Percentiles rank a stretch among this genome's conserved stretches.
Conservation (phyloP, 2,797 vertebrate species). For the Acomys russatus region DNA sequence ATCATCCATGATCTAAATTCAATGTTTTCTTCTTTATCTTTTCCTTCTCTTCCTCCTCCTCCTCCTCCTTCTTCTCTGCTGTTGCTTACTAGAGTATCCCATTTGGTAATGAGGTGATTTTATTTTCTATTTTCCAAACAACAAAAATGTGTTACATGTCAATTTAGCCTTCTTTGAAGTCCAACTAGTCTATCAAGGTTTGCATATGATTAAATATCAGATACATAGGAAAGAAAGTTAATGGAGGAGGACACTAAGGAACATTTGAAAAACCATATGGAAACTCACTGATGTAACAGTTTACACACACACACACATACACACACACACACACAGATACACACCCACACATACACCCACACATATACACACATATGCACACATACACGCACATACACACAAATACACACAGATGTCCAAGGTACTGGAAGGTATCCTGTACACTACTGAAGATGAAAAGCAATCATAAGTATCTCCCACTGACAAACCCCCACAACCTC, state of each 20-base stretch:
- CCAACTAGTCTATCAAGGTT: background rate
- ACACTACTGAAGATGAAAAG: background rate
- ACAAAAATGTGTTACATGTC: background rate
- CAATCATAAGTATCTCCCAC: background rate
- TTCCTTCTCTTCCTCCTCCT: too few relatives aligned
- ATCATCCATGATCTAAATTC: background rate
- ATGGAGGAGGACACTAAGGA: background rate
- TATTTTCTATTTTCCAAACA: background rate
- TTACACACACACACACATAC: background rate
- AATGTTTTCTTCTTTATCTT: background rate
- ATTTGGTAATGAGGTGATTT: background rate
- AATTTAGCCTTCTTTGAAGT: constrained; percentile 37
- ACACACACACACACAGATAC: background rate
- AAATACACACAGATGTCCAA: background rate
- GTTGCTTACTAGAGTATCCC: background rate
- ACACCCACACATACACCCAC: background rate
- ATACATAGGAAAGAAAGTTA: too few relatives aligned
- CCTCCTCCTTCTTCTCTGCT: too few relatives aligned
- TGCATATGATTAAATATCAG: background rate
- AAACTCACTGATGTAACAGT: background rate
- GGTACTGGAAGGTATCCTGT: background rate
- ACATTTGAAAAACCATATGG: background rate
- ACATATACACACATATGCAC: too few relatives aligned
- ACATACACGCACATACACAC: too few relatives aligned
- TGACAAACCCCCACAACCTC: background rate